A percentile compares a stretch with the other conserved stretches of the same genome.
Evolutionary conservation across 1,140 invertebrate genomes (phyloP).

Genomic region (Cherax quadricarinatus): DNA sequence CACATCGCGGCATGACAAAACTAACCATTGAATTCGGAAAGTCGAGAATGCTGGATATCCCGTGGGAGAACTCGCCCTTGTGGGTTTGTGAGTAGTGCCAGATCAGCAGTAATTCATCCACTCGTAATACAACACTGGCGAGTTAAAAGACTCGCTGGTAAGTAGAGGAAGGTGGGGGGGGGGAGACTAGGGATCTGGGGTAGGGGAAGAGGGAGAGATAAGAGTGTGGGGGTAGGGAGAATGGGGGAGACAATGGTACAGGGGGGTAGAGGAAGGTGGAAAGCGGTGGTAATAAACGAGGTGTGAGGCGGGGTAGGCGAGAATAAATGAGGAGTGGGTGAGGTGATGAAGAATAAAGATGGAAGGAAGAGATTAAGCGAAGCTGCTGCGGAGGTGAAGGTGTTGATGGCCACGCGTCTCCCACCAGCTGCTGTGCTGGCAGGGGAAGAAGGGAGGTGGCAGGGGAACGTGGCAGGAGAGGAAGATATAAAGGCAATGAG

Average conservation of each 20-base stretch:
- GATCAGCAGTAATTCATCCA: background rate
- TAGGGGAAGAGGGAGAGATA: too few relatives aligned
- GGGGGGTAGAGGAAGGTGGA: background rate
- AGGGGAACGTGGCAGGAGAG: too few relatives aligned
- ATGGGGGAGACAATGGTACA: background rate
- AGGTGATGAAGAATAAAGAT: too few relatives aligned
- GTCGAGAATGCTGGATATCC: background rate
- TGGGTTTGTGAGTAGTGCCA: background rate
- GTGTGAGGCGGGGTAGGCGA: background rate
- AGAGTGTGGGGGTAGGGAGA: too few relatives aligned
- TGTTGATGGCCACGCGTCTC: too few relatives aligned
- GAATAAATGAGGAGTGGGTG: background rate
- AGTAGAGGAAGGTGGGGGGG: background rate
- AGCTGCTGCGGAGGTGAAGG: too few relatives aligned
- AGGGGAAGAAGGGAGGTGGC: too few relatives aligned
- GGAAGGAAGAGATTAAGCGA: too few relatives aligned
- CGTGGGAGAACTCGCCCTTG: background rate
- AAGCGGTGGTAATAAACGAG: background rate
- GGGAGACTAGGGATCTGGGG: too few relatives aligned
- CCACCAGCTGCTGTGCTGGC: too few relatives aligned
- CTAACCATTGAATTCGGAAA: background rate
- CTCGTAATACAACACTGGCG: background rate
- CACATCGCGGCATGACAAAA: background rate
- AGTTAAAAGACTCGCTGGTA: background rate
- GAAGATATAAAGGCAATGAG: too few relatives aligned